Evolutionary conservation across 2,113 vertebrate species (phyloP).

Genomic region (Calonectris borealis): DNA sequence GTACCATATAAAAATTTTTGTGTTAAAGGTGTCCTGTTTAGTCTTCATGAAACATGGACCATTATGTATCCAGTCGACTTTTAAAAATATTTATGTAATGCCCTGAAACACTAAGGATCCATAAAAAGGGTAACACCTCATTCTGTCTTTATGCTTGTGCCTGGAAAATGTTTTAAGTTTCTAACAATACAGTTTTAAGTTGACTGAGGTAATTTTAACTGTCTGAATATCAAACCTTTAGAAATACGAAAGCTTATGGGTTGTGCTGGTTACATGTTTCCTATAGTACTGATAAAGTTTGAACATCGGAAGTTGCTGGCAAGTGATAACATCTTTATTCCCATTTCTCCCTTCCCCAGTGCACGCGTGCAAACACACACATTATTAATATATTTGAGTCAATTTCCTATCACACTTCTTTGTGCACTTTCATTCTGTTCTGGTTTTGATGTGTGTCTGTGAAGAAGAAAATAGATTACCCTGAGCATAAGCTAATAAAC

Average conservation of each 20-base stretch:
- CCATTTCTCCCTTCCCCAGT: background rate
- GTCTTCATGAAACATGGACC: background rate
- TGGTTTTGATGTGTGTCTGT: background rate
- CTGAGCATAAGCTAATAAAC: background rate
- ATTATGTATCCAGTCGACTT: background rate
- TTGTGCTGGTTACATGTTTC: background rate
- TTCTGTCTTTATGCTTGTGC: background rate
- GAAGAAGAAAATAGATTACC: background rate
- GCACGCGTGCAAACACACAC: accelerated
- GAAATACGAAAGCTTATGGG: background rate
- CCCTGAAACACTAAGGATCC: background rate
- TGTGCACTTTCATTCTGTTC: background rate
- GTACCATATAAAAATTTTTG: background rate
- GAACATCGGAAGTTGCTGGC: background rate
- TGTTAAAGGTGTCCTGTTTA: background rate
- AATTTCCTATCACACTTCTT: background rate
- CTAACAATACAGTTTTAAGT: background rate
- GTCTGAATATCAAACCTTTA: background rate
- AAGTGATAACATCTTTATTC: background rate
- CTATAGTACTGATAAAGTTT: background rate
- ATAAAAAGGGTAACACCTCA: background rate
- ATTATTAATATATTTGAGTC: background rate
- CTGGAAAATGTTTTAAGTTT: slow-evolving; percentile 5
- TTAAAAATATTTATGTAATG: background rate
- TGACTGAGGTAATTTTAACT: background rate